Evolutionary conservation across 2,113 vertebrate species (phyloP), one percentile per base, ranked within the genome.

Genomic region (Seriola quinqueradiata): DNA sequence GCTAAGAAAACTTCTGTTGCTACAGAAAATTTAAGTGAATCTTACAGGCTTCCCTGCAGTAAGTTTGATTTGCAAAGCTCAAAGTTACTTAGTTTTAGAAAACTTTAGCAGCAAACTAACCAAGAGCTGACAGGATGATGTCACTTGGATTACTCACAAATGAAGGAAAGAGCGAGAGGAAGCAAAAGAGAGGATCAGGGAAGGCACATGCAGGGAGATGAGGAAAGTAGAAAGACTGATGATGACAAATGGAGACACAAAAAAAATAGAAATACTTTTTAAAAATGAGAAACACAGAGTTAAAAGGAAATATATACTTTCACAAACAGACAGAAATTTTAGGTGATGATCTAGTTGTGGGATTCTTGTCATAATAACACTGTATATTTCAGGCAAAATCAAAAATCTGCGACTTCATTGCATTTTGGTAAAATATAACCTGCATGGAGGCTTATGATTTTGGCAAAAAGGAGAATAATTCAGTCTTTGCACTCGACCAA

Each of bases 181-280:
- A 75, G 50, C 5, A 16, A 34, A 61, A 42, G 40, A 63, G 54
- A 52, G 42, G 54, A 79, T 50, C 21, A 25, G 63, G 34, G 23
- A 58, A 28, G 64, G 16, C 66, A 63, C 10, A 50, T 21, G 28
- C 40, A 50, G 46, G 55, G 60, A 57, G 14, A 44, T 44, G 8
- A 7, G 28, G 34, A 42, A 42, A 42, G 40, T 42, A 11, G 40
- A 42, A 2, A 5, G 8, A 8, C 38, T 38, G 6, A 38, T 38
- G 38, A 38, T 10, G 6, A 60, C 10, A 60, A 23, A 67, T 42
- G 11, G 10, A 52, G 9, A 28, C 10, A 36, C 10, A n/a, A 32
- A 14, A 14, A 32, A 12, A 17, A 5, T 12, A n/a, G 52, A 55
- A 28, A 32, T 1, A 48, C 9, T 11, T 42, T 42, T 8, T 42